phyloP scores from a whole-genome alignment of 2,797 vertebrate species.

The Acipenser oxyrinchus region DNA sequence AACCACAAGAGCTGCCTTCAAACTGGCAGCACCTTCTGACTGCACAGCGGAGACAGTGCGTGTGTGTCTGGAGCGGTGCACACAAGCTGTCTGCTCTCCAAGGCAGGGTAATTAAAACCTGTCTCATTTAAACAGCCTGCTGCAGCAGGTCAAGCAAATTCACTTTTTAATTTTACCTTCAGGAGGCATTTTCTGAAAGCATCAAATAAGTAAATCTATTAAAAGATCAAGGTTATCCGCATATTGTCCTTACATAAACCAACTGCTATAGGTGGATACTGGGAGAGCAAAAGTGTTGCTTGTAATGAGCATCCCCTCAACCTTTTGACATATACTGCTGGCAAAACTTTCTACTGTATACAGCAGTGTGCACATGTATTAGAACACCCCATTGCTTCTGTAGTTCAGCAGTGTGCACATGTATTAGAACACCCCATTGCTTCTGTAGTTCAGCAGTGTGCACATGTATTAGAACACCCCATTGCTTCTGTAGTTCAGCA shows the following conservation, averaged over 20 bases:
- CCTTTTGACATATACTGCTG: too few relatives aligned
- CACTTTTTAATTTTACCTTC: slow-evolving; percentile 66
- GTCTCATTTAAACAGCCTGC: slow-evolving; percentile 55
- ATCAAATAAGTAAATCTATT: not conserved
- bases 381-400: too few relatives aligned
- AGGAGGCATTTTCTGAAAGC: slow-evolving; percentile 42
- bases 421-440: too few relatives aligned
- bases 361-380: not conserved
- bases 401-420: too few relatives aligned
- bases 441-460: too few relatives aligned
- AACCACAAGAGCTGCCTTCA: not conserved
- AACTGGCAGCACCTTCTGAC: slow-evolving; percentile 17
- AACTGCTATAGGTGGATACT: too few relatives aligned
- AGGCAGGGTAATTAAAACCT: slow-evolving; percentile 64
- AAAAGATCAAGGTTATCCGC: slow-evolving; percentile 7
- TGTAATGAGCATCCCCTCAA: too few relatives aligned
- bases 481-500: too few relatives aligned
- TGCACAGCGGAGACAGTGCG: slow-evolving; percentile 44
- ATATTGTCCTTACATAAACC: not conserved
- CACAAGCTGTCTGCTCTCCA: slow-evolving; percentile 59
- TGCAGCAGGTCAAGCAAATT: slow-evolving; percentile 61
- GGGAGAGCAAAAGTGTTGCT: too few relatives aligned
- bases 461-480: too few relatives aligned
- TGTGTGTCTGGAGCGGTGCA: slow-evolving; percentile 63
- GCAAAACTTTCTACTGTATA: not conserved